These are phyloP conservation scores for Stercorarius parasiticus DNA, from an alignment of 2,113 vertebrate species.

Conservation along the genomic window DNA sequence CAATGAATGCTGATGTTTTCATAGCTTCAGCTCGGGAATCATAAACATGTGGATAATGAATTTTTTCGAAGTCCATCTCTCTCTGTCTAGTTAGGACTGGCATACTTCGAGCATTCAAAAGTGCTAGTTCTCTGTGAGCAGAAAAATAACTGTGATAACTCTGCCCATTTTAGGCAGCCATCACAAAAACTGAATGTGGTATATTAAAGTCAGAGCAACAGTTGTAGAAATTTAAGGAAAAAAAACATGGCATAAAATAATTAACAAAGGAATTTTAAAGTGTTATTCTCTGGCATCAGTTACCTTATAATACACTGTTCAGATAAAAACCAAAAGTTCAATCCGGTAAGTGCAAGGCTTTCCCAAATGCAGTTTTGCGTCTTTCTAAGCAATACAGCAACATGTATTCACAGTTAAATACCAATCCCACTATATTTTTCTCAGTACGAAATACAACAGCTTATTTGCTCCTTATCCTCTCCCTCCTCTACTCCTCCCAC, in stretches of 20 bases:
- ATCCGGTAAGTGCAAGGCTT: not conserved
- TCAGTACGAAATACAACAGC: constrained; percentile 30
- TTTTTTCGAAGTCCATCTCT: constrained; percentile 78
- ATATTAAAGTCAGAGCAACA: not conserved
- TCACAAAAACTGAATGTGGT: not conserved
- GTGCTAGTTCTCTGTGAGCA: constrained; percentile 85
- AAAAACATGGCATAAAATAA: not conserved
- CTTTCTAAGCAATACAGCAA: constrained; percentile 4
- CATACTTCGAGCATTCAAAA: constrained; percentile 82
- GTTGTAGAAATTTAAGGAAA: not conserved
- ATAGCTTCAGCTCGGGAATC: constrained; percentile 90
- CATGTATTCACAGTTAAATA: constrained; percentile 6
- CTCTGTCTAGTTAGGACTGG: constrained; percentile 83
- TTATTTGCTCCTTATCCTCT: constrained; percentile 46
- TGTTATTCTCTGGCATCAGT: not conserved
- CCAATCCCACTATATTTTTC: not conserved
- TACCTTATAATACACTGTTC: not conserved
- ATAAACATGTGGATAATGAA: constrained; percentile 92
- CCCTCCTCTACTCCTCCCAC: constrained; percentile 1
- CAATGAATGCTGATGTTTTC: constrained; percentile 91
- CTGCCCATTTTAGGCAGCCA: not conserved
- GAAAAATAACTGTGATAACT: constrained; percentile 23
- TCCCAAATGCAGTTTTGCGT: constrained; percentile 18
- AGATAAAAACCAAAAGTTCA: not conserved
- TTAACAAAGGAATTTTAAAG: not conserved